Evolutionary conservation across 1,140 invertebrate genomes (phyloP).

Genomic region (Zophobas atratus): DNA sequence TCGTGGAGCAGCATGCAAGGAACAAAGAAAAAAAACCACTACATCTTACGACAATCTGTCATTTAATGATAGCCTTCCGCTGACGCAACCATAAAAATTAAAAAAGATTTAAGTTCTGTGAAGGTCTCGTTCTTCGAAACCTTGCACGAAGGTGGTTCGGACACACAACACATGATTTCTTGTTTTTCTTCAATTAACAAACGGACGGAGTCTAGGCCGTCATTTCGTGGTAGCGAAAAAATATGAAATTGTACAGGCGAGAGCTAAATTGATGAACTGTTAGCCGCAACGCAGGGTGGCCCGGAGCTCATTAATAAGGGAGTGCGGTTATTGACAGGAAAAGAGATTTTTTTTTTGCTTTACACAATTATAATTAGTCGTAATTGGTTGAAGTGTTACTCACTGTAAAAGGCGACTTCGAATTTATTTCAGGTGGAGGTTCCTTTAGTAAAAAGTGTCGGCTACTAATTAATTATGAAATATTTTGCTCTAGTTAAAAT

Average conservation of each 20-base stretch:
- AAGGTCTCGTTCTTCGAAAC: slow-evolving; percentile 51
- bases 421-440: no score
- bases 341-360: no score
- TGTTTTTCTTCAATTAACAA: slow-evolving; percentile 5
- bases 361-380: no score
- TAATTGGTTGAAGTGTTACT: no score
- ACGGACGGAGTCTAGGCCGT: not conserved
- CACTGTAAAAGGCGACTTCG: no score
- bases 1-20: slow-evolving; percentile 51
- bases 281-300: no score
- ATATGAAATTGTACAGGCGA: not conserved
- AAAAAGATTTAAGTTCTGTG: slow-evolving; percentile 55
- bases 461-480: no score
- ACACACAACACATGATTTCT: slow-evolving; percentile 9
- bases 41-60: slow-evolving; percentile 57
- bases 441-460: no score
- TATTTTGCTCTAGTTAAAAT: no score
- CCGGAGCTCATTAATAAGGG: no score
- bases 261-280: not conserved
- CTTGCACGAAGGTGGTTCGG: slow-evolving; percentile 21
- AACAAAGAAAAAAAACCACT: slow-evolving; percentile 55
- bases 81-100: slow-evolving; percentile 57
- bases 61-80: slow-evolving; percentile 58
- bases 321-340: no score
- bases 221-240: not conserved